Base-by-base conservation (phyloP, 1,140 invertebrate species). In the Bradysia coprophila region DNA sequence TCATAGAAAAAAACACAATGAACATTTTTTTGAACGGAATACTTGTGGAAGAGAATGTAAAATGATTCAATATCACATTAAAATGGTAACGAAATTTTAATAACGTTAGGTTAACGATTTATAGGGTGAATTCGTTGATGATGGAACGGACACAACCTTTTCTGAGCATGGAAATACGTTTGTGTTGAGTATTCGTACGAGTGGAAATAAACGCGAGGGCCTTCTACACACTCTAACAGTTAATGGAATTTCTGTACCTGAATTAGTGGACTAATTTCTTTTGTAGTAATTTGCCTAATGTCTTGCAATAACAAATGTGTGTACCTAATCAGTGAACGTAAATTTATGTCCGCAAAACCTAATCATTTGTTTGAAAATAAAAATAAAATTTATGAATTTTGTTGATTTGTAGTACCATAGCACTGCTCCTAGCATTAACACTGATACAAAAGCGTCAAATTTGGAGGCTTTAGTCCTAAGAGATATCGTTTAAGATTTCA, bases 141-240 rank as follows among this genome's bases (percentile, higher is more conserved):
- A 77, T 43, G 85, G 84, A 32, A 86, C 80, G n/a, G 78, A 82
- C 56, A 89, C 81, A 4, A 73, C 78, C 50, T 88, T 89, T 57
- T 55, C 42, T 24, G 45, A 54, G 31, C 49, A 60, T 45, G 55
- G 52, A 24, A 51, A 48, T 28, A 47, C 52, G 32, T 60, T 60
- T 43, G 42, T 56, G 19, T 42, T 61, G 11, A 52, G 56, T 43
- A 56, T 57, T 23, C 51, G 58, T 34, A 56, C 53, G 16, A 61
- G 58, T 47, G 57, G 58, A 44, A 57, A 57, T 43, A 59, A 60
- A 45, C 54, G 45, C 21, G 54, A 56, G 31, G 57, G 55, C 39
- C 55, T 60, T 36, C 46, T 54, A 2, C 53, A 60, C 44, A 53
- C 52, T 2, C 48, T 60, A 20, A 41, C 51, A 43, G 55, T 50